Conservation (phyloP, 2,797 vertebrate species). For the Taenioides sp. region DNA sequence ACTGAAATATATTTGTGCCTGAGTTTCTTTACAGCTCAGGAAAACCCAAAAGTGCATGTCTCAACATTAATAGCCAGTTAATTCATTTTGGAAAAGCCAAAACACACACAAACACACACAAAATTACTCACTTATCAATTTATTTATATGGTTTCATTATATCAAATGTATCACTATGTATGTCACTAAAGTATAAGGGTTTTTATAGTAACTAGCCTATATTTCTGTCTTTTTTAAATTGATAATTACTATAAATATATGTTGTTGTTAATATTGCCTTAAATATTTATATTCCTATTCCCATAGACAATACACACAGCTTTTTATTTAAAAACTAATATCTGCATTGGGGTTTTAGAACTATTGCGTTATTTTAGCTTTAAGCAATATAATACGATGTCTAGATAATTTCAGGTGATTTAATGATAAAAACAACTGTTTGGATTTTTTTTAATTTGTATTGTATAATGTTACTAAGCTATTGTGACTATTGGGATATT, state of each 20-base stretch:
- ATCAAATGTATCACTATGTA: background rate
- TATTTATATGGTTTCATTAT: background rate
- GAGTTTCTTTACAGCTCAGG: conserved; percentile 48
- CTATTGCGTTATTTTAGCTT: conserved; percentile 48
- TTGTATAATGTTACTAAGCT: conserved; percentile 15
- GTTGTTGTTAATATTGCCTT: background rate
- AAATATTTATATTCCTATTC: background rate
- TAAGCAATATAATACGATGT: conserved; percentile 64
- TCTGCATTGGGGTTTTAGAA: conserved; percentile 27
- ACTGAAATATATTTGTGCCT: conserved; percentile 14
- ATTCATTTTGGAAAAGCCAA: background rate
- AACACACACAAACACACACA: background rate
- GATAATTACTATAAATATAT: background rate
- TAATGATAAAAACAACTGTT: conserved; percentile 38
- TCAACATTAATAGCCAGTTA: background rate
- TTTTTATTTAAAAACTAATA: background rate
- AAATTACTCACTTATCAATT: background rate
- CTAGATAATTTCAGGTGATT: conserved; percentile 36
- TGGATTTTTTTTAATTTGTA: conserved; percentile 55
- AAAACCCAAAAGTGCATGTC: conserved; percentile 24
- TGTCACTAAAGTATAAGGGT: background rate
- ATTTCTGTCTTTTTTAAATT: background rate
- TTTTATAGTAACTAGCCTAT: background rate
- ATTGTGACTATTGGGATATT: conserved; percentile 4
- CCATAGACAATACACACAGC: background rate